Base-by-base conservation (phyloP, 2,888 invertebrate species). In the Hyles lineata region DNA sequence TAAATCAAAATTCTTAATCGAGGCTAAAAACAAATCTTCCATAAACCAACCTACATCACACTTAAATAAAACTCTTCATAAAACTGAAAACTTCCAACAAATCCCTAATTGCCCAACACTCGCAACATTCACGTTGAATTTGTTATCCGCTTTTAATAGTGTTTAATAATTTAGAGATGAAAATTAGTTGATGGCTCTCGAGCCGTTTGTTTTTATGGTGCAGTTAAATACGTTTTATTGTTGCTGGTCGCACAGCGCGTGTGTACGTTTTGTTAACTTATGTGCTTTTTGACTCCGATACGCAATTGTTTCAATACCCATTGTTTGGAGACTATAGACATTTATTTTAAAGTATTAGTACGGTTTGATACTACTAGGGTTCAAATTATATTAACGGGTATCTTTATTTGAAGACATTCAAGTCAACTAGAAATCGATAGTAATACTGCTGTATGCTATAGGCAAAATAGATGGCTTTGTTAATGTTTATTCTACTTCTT, bases 131-230 rank as follows among this genome's bases (percentile, higher is more conserved):
- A 55, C 76, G 76, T 77, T 77, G 76, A 80, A 82, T 79, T 80
- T 77, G 79, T 78, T 79, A 81, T 79, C 74, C 74, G 76, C 74
- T 77, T 76, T 77, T 76, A 75, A 67, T 67, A 67, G 67, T 72
- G 74, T 74, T 77, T 77, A 79, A 80, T 78, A 78, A 79, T 80
- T 80, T 78, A 76, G 75, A 78, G 67, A 73, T 60, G 60, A 79
- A 77, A 79, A 79, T 78, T 75, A 75, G 67, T 21, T 77, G 77
- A 77, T 74, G 74, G 73, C 71, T 76, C 72, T 72, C 21, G 61
- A 73, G 74, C 70, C 69, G 60, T 78, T 79, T 74, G 74, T 74
- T 76, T 75, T 76, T 74, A 77, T 76, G 76, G 76, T 75, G 50
- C 70, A 29, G 21, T 35, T 67, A 73, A 73, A 76, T 77, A 60